Conservation (phyloP, 2,797 vertebrate species). For the Poeciliopsis gracilis region DNA sequence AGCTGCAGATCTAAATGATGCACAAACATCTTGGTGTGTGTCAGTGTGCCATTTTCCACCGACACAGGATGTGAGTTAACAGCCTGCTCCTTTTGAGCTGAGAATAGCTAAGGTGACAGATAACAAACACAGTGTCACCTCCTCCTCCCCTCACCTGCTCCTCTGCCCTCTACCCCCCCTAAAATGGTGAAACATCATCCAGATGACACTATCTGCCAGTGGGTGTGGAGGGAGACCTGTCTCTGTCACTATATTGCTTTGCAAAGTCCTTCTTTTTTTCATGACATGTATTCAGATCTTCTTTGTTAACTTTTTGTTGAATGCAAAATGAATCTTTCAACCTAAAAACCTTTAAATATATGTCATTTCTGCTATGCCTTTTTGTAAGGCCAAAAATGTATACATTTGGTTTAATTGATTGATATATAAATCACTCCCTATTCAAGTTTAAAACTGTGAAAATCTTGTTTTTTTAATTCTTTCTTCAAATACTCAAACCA, state of each 20-base stretch:
- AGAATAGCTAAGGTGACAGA: constrained; percentile 54
- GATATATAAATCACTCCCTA: background rate
- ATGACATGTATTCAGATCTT: constrained; percentile 23
- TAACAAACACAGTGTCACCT: constrained; percentile 32
- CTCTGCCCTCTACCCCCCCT: background rate
- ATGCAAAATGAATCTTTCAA: background rate
- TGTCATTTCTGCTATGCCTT: background rate
- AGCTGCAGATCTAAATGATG: constrained; percentile 23
- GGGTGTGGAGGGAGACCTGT: constrained; percentile 9
- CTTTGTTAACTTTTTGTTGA: background rate
- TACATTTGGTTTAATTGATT: background rate
- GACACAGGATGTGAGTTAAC: constrained; percentile 45
- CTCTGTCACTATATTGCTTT: constrained; percentile 8
- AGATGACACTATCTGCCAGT: constrained; percentile 59
- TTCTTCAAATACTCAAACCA: background rate
- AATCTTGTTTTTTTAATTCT: background rate
- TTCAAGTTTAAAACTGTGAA: background rate
- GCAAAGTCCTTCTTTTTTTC: constrained; percentile 8
- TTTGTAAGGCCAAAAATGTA: background rate
- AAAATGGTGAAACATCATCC: constrained; percentile 29
- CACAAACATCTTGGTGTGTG: constrained; percentile 9
- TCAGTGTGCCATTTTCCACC: constrained; percentile 31
- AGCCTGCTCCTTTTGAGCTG: constrained; percentile 43
- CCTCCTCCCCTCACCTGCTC: background rate
- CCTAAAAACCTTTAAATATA: background rate